A percentile compares a stretch with the other conserved stretches of the same genome.
Conservation (phyloP, 2,888 invertebrate species). For the Timandra comae region DNA sequence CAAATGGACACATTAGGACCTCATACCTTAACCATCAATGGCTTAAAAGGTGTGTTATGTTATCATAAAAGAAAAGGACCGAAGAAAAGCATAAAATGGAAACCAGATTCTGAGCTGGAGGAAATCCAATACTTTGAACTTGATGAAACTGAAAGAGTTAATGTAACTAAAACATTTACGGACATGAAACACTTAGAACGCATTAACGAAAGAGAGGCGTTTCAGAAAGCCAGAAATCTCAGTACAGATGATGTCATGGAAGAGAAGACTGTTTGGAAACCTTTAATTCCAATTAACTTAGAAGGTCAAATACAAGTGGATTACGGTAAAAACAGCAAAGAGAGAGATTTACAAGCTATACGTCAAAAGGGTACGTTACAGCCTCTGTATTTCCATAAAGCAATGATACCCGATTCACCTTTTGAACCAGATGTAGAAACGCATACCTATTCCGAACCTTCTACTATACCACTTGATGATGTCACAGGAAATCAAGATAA, state of each 20-base stretch:
- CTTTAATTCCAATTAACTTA: conserved; percentile 82
- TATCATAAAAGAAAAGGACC: conserved; percentile 85
- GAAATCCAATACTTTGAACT: conserved; percentile 93
- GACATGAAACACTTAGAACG: conserved; percentile 95
- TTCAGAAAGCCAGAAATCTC: conserved; percentile 85
- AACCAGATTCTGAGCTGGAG: conserved; percentile 86
- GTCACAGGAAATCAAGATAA: conserved; percentile 88
- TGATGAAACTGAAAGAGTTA: conserved; percentile 96
- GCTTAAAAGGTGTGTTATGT: conserved; percentile 85
- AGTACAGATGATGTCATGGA: conserved; percentile 88
- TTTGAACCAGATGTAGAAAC: conserved; percentile 91
- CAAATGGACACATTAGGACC: conserved; percentile 54
- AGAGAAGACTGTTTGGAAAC: conserved; percentile 86
- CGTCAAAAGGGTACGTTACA: conserved; percentile 90
- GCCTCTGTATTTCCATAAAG: conserved; percentile 87
- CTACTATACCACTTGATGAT: conserved; percentile 92
- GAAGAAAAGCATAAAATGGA: conserved; percentile 89
- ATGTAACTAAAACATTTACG: conserved; percentile 93
- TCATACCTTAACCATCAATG: conserved; percentile 71
- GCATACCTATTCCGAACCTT: conserved; percentile 85
- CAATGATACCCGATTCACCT: conserved; percentile 90
- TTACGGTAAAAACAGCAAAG: conserved; percentile 87
- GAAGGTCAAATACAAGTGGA: conserved; percentile 80
- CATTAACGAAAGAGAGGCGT: conserved; percentile 88
- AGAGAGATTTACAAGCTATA: conserved; percentile 90